Percentiles rank a stretch among this genome's conserved stretches.
phyloP scores from a whole-genome alignment of 2,113 vertebrate genomes.

The Romanogobio albipinnatus region DNA sequence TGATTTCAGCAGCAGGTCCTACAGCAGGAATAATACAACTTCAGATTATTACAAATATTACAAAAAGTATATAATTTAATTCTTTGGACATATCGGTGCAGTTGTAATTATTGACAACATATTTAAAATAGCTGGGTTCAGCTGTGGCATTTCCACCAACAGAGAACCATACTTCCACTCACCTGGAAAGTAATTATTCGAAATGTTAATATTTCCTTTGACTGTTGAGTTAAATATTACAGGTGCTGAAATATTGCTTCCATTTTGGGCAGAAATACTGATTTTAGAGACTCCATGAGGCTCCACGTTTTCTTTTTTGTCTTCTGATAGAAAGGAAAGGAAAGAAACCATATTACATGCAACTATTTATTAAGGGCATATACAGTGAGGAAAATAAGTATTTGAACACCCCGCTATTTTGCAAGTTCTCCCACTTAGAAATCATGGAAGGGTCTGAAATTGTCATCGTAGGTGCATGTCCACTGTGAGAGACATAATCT shows the following conservation, averaged over 20 bases:
- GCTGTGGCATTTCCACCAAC: background rate
- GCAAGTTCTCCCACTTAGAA: too few species aligned
- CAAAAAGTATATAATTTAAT: background rate
- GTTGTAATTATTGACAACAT: background rate
- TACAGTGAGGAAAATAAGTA: too few species aligned
- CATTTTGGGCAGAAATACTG: background rate
- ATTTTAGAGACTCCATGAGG: background rate
- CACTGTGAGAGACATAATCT: too few species aligned
- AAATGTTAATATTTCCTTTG: constrained; percentile 13
- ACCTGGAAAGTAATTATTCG: constrained; percentile 13
- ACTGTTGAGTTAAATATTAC: background rate
- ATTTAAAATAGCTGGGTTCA: background rate
- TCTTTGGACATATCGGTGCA: background rate
- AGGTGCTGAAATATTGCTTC: constrained; percentile 13
- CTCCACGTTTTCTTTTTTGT: background rate
- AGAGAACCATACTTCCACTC: background rate
- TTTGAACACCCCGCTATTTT: too few species aligned
- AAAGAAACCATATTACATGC: background rate
- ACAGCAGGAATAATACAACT: background rate
- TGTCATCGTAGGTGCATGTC: too few species aligned
- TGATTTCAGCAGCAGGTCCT: background rate
- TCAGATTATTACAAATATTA: background rate
- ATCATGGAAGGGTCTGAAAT: too few species aligned
- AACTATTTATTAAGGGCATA: background rate
- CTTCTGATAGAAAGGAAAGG: background rate